Percentiles rank a stretch among this genome's conserved stretches.
phyloP scores from a whole-genome alignment of 2,888 invertebrate genomes.

The Amphipoea oculea region DNA sequence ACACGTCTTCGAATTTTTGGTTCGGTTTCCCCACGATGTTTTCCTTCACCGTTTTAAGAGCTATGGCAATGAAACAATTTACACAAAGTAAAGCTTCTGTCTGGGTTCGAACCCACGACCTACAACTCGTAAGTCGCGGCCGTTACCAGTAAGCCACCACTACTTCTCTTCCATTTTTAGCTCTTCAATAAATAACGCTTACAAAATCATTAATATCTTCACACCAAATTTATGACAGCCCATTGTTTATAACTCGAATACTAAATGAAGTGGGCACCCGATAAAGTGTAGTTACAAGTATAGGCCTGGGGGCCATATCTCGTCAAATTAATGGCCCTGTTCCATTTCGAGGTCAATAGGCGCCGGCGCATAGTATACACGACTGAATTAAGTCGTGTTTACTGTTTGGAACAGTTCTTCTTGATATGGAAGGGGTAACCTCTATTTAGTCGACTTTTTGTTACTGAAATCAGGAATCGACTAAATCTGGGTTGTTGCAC shows the following conservation, averaged over 20 bases:
- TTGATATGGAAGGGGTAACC: conserved; percentile 24
- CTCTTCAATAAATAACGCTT: conserved; percentile 28
- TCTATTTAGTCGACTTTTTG: conserved; percentile 21
- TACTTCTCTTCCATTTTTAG: conserved; percentile 1
- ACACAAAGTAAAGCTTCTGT: too few relatives aligned
- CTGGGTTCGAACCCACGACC: too few relatives aligned
- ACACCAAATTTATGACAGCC: not conserved
- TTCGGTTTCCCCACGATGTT: not conserved
- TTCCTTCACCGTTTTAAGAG: not conserved
- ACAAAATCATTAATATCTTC: conserved; percentile 26
- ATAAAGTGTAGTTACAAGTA: conserved; percentile 40
- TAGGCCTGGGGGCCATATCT: conserved; percentile 55
- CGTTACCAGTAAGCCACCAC: not conserved
- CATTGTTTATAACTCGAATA: conserved; percentile 37
- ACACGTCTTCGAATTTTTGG: too few relatives aligned
- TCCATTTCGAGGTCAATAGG: conserved; percentile 62
- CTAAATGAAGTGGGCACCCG: conserved; percentile 27
- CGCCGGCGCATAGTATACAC: conserved; percentile 50
- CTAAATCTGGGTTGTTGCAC: conserved; percentile 16
- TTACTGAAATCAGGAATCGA: conserved; percentile 27
- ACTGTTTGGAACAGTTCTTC: conserved; percentile 22
- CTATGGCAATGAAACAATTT: too few relatives aligned
- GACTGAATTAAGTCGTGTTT: conserved; percentile 36
- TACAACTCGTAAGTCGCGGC: not conserved
- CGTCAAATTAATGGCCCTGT: conserved; percentile 62